These are phyloP conservation scores for Sebastes nivosus DNA, from an alignment of 2,797 vertebrate genomes.

Conservation along the genomic window DNA sequence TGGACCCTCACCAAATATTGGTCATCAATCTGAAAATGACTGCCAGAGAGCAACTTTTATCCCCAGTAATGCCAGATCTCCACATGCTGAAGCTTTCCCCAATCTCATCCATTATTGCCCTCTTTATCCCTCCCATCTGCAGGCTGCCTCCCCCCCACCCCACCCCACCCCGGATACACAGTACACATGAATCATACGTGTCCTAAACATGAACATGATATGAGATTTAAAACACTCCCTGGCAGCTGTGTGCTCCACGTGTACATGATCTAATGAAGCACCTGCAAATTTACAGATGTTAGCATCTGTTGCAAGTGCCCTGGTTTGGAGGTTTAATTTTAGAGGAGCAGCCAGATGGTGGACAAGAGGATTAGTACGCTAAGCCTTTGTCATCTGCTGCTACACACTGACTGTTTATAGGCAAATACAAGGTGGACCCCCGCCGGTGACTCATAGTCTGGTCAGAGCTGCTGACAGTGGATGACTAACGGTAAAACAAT, in stretches of 20 bases:
- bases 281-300: slow-evolving; percentile 79
- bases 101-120: slow-evolving; percentile 61
- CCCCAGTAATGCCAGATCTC: slow-evolving; percentile 54
- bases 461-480: slow-evolving; percentile 2
- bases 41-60: slow-evolving; percentile 54
- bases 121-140: slow-evolving; percentile 62
- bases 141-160: not conserved
- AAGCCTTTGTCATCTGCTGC: slow-evolving; percentile 86
- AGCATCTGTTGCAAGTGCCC: slow-evolving; percentile 74
- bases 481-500: not conserved
- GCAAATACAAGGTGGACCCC: slow-evolving; percentile 64
- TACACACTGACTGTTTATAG: slow-evolving; percentile 59
- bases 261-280: slow-evolving; percentile 56
- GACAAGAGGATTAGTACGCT: slow-evolving; percentile 85
- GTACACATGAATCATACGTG: slow-evolving; percentile 25
- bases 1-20: slow-evolving; percentile 48
- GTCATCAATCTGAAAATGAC: slow-evolving; percentile 67
- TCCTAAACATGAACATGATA: slow-evolving; percentile 33
- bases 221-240: slow-evolving; percentile 20
- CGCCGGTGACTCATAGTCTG: slow-evolving; percentile 8
- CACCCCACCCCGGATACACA: not conserved
- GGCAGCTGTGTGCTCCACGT: slow-evolving; percentile 39
- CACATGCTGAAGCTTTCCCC: slow-evolving; percentile 46
- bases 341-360: slow-evolving; percentile 82
- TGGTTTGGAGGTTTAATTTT: slow-evolving; percentile 80